Base-by-base conservation (phyloP, 2,113 vertebrate genomes). In the Leptocoma aspasia region DNA sequence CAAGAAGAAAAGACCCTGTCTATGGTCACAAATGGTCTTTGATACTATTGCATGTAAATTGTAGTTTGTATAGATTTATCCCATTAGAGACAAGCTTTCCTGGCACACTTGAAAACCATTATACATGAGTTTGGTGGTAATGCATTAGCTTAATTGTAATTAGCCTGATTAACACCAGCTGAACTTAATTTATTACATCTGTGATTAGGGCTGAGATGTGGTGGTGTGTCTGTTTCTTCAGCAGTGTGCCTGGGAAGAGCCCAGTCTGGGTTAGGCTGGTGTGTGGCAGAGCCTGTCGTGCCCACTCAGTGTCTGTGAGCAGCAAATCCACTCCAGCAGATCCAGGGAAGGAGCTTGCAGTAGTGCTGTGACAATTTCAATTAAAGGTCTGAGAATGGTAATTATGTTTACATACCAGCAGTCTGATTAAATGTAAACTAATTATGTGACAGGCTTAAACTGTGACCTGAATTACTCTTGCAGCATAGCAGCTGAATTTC, bases 361-460 rank as follows among this genome's bases (percentile, higher is more conserved):
- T 21, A 64, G 69, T 75, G 77, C 91, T 84, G 77, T 92, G 94
- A 86, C 91, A 91, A 75, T 95, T 97, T 94, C 92, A 94, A 95
- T 97, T 96, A 96, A 82, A 94, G 93, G 95, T 94, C 96, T 95
- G 95, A 87, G 92, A 86, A 95, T 82, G 84, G 86, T 96, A 95
- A 95, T 97, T 96, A 84, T 95, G 86, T 97, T 97, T 95, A 92
- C 91, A 92, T 95, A 95, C 72, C 59, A 84, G 73, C 81, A 87
- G 92, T 76, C 89, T 97, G 92, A 96, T 96, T 95, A 94, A 92
- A 87, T 89, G 86, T 95, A 97, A 97, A 94, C 92, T 95, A 94
- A 96, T 94, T 95, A 95, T 76, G 57, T 73, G 78, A 79, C 93
- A 95, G 91, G 77, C 92, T 92, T 97, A 92, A 96, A 92, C 92